These are phyloP conservation scores for Crambe crambe DNA, from an alignment of 37 sponge, comb jelly and placozoan species.

Conservation along the genomic window DNA sequence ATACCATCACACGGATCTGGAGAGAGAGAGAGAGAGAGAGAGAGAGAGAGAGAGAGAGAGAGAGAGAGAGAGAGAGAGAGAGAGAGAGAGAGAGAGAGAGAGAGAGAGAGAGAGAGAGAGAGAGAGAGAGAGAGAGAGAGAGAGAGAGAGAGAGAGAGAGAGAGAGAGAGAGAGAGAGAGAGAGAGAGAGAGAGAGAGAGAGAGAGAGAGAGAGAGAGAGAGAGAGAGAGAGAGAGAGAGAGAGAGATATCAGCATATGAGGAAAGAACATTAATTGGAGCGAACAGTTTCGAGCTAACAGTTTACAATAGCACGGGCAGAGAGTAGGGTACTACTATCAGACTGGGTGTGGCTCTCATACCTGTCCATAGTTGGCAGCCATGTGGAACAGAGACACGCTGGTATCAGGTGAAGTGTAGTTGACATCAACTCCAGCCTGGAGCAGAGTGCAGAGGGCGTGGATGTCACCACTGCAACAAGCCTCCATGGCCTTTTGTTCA, in stretches of 20 bases:
- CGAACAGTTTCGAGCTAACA: too few relatives aligned
- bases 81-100: constrained; percentile 15
- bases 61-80: background rate
- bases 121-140: background rate
- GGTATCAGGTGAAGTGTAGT: constrained; percentile 26
- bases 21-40: background rate
- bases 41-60: background rate
- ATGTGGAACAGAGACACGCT: constrained; percentile 54
- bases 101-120: constrained; percentile 34
- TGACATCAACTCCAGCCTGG: constrained; percentile 35
- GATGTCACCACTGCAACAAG: constrained; percentile 74
- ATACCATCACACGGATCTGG: constrained; percentile 42
- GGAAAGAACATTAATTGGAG: background rate
- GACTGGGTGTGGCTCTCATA: constrained; percentile 9
- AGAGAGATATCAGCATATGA: background rate
- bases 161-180: background rate
- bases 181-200: background rate
- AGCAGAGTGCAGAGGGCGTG: constrained; percentile 49
- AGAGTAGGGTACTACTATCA: background rate
- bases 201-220: constrained; percentile 28
- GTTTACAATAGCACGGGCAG: too few relatives aligned
- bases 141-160: background rate
- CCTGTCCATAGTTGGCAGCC: constrained; percentile 85
- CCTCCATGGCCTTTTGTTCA: constrained; percentile 62
- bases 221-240: constrained; percentile 29